Evolutionary conservation across 2,888 invertebrate species (phyloP).

Genomic region (Meganola albula): DNA sequence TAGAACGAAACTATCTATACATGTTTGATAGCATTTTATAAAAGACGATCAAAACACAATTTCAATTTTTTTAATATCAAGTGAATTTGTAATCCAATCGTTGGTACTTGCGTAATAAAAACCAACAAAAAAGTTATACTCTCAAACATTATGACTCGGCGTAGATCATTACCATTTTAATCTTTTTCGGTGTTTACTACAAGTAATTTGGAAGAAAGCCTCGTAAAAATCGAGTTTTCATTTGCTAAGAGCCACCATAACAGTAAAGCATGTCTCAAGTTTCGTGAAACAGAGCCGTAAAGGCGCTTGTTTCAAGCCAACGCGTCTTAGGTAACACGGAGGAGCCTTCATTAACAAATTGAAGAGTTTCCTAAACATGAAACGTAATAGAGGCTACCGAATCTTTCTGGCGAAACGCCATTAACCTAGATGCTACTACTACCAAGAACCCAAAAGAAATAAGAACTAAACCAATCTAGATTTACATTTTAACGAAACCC

Average conservation of each 20-base stretch:
- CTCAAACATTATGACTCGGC: constrained; percentile 14
- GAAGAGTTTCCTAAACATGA: constrained; percentile 25
- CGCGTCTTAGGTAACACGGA: constrained; percentile 17
- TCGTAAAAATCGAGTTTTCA: constrained; percentile 66
- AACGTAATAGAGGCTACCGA: constrained; percentile 12
- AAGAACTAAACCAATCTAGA: constrained; percentile 58
- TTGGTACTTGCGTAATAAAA: too few species aligned
- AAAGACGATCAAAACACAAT: too few species aligned
- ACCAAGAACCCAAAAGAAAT: constrained; percentile 44
- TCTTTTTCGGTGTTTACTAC: constrained; percentile 37
- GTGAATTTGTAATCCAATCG: too few species aligned
- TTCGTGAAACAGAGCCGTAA: constrained; percentile 42
- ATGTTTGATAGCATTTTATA: too few species aligned
- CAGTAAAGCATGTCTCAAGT: constrained; percentile 42
- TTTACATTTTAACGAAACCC: constrained; percentile 64
- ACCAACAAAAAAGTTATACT: too few species aligned
- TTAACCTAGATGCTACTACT: neutral
- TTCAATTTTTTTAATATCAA: too few species aligned
- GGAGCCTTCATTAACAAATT: constrained; percentile 29
- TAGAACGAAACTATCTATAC: too few species aligned
- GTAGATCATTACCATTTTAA: constrained; percentile 33
- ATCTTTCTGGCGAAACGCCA: too few species aligned
- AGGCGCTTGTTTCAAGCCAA: constrained; percentile 26
- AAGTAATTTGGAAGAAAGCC: constrained; percentile 55
- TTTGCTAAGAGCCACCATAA: constrained; percentile 62